phyloP scores from a whole-genome alignment of 2,797 vertebrate genomes.

The Cossypha niveicapilla region DNA sequence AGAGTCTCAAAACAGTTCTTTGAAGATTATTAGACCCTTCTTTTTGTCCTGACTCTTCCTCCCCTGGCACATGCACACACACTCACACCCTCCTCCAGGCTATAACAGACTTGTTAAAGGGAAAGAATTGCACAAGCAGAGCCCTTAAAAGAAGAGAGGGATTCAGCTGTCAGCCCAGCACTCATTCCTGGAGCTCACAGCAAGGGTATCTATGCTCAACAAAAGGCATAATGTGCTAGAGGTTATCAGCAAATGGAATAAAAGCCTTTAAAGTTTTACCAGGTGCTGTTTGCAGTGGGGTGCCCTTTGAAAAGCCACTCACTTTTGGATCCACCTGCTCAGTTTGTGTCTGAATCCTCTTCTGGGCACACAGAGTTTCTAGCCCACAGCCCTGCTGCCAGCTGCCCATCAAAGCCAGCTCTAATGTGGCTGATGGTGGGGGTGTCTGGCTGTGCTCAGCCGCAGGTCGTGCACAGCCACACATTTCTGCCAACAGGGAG shows the following conservation, averaged over 20 bases:
- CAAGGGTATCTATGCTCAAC: background rate
- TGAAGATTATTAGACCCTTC: slow-evolving; percentile 4
- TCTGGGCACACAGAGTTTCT: background rate
- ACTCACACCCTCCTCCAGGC: background rate
- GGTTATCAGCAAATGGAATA: slow-evolving; percentile 30
- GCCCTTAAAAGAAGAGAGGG: background rate
- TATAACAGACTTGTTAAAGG: slow-evolving; percentile 21
- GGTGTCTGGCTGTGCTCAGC: background rate
- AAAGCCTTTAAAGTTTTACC: background rate
- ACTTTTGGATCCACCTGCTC: background rate
- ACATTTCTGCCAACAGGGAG: background rate
- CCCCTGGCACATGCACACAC: background rate
- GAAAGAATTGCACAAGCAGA: background rate
- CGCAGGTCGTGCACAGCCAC: fast-evolving
- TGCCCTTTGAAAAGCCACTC: slow-evolving; percentile 27
- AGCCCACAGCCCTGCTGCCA: background rate
- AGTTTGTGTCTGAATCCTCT: background rate
- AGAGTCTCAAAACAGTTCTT: background rate
- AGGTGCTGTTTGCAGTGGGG: background rate
- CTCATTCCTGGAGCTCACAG: slow-evolving; percentile 21
- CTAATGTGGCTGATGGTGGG: background rate
- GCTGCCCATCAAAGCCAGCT: background rate
- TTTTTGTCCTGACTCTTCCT: background rate
- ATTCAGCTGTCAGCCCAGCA: slow-evolving; percentile 29
- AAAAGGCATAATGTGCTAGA: slow-evolving; percentile 13